Evolutionary conservation across 2,888 invertebrate genomes (phyloP).

Genomic region (Mechanitis mazaeus): DNA sequence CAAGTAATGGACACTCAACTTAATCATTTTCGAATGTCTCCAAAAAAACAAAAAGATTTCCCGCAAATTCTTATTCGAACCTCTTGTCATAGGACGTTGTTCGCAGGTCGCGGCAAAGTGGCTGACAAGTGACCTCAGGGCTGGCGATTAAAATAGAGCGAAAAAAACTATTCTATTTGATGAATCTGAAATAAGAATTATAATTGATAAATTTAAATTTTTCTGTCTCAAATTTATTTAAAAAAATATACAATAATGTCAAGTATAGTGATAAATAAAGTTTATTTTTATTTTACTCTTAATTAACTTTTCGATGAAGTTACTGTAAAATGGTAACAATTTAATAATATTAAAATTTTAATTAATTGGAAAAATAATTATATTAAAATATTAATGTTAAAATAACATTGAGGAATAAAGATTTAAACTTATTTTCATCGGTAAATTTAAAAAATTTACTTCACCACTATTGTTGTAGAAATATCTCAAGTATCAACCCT

Average conservation of each 20-base stretch:
- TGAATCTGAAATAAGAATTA: no score
- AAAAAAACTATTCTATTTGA: neutral
- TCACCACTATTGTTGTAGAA: slow-evolving; percentile 1
- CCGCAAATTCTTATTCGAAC: slow-evolving; percentile 37
- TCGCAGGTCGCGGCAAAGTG: slow-evolving; percentile 43
- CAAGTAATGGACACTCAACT: slow-evolving; percentile 30
- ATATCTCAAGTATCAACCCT: slow-evolving; percentile 16
- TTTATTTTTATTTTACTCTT: no score
- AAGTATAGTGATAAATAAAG: no score
- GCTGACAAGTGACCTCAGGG: slow-evolving; percentile 38
- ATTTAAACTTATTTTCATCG: no score
- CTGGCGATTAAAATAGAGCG: neutral
- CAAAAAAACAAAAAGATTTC: slow-evolving; percentile 36
- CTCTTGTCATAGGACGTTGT: slow-evolving; percentile 44
- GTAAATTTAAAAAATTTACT: neutral
- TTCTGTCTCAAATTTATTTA: no score
- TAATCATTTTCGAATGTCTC: slow-evolving; percentile 29
- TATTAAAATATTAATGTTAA: neutral
- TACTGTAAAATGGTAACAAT: no score
- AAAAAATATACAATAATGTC: no score
- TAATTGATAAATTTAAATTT: no score
- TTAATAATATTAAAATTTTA: no score
- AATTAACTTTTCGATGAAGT: no score
- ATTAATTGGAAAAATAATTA: neutral
- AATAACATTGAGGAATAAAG: no score